Conservation (phyloP, 2,113 vertebrate genomes). For the Rhizomys pruinosus region DNA sequence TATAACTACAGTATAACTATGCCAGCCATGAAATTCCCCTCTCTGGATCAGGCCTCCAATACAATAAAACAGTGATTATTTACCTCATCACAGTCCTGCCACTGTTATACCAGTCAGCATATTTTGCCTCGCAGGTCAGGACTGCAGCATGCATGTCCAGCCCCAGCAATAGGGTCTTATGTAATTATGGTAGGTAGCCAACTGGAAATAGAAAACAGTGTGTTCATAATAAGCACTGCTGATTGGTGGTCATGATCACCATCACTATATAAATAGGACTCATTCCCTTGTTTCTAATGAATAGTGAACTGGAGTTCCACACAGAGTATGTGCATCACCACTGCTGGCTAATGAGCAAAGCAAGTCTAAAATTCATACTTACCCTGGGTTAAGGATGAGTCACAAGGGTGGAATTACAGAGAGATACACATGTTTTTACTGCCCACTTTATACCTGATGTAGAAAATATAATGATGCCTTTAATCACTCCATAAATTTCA, state of each 20-base stretch:
- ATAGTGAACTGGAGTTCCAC: constrained; percentile 13
- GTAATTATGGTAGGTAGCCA: background rate
- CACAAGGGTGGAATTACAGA: background rate
- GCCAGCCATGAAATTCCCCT: background rate
- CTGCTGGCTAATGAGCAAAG: constrained; percentile 33
- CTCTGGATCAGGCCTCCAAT: background rate
- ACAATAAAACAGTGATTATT: background rate
- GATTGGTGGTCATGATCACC: background rate
- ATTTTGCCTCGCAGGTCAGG: background rate
- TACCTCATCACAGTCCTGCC: background rate
- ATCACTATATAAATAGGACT: background rate
- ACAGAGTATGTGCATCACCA: background rate
- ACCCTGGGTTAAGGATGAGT: constrained; percentile 10
- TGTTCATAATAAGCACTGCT: background rate
- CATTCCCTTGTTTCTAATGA: constrained; percentile 19
- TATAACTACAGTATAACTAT: background rate
- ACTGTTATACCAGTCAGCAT: too few relatives aligned
- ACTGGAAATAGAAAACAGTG: background rate
- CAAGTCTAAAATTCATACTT: background rate
- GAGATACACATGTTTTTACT: constrained; percentile 8
- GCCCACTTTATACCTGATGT: constrained; percentile 27
- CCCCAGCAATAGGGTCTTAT: too few relatives aligned
- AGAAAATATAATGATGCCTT: constrained; percentile 42
- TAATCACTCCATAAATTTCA: constrained; percentile 43
- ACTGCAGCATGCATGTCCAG: background rate